Evolutionary conservation across 2,113 vertebrate genomes (phyloP).

Genomic region (Lanius collurio): DNA sequence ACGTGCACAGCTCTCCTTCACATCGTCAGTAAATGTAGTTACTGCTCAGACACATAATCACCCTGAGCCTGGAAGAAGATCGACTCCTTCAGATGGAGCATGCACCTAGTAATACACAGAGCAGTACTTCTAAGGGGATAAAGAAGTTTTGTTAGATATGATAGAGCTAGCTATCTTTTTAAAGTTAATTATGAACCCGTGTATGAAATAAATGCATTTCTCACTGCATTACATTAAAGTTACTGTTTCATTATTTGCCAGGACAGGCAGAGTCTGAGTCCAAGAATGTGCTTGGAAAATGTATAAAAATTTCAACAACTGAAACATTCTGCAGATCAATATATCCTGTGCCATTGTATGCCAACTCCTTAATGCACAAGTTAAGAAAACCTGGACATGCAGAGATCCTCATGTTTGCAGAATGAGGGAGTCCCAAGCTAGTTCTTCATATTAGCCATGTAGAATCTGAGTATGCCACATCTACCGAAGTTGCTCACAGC

Average conservation of each 20-base stretch:
- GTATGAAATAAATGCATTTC: constrained; percentile 52
- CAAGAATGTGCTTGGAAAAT: neutral
- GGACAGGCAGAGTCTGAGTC: neutral
- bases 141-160: neutral
- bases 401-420: neutral
- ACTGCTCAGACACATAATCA: neutral
- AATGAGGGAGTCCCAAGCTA: neutral
- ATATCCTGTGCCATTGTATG: neutral
- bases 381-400: neutral
- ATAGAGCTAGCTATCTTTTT: neutral
- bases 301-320: neutral
- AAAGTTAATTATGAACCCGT: neutral
- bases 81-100: neutral
- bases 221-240: neutral
- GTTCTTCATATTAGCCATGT: neutral
- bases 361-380: neutral
- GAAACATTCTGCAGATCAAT: neutral
- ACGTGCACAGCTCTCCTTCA: neutral
- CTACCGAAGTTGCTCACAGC: neutral
- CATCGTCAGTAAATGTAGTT: neutral
- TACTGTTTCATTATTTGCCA: neutral
- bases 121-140: neutral
- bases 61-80: neutral
- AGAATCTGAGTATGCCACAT: neutral
- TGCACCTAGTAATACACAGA: neutral